Evolutionary conservation across 2,113 vertebrate genomes (phyloP).

Genomic region (Scolopax mira): DNA sequence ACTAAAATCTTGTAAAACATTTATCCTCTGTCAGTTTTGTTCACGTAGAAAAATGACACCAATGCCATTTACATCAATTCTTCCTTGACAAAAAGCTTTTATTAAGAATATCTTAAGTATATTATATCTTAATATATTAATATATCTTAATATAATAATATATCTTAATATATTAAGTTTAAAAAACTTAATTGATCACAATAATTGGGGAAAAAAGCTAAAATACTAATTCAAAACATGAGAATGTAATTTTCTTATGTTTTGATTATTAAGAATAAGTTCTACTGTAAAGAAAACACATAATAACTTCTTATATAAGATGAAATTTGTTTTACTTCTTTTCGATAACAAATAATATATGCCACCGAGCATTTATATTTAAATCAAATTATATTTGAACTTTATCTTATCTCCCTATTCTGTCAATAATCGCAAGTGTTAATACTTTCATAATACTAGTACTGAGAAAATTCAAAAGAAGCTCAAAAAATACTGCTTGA

Average conservation of each 20-base stretch:
- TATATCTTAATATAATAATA: no score
- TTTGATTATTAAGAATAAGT: background rate
- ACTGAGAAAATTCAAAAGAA: background rate
- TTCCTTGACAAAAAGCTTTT: constrained; percentile 12
- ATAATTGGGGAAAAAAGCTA: constrained; percentile 10
- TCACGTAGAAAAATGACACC: background rate
- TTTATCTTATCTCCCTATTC: background rate
- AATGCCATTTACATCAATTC: background rate
- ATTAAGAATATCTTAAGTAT: background rate
- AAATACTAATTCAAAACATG: constrained; percentile 46
- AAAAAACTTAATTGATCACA: background rate
- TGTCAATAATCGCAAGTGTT: background rate
- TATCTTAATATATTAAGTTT: no score
- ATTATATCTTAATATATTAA: no score
- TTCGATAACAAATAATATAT: background rate
- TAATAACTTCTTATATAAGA: background rate
- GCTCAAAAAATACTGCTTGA: background rate
- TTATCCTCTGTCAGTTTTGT: background rate
- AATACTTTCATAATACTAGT: background rate
- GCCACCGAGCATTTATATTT: background rate
- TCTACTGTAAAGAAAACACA: background rate
- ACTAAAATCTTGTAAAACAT: background rate
- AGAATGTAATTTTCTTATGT: constrained; percentile 34
- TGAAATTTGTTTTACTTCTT: background rate
- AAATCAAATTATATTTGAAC: background rate